Evolutionary conservation across 2,797 vertebrate species (phyloP).

Genomic region (Eurystomus glaucurus): DNA sequence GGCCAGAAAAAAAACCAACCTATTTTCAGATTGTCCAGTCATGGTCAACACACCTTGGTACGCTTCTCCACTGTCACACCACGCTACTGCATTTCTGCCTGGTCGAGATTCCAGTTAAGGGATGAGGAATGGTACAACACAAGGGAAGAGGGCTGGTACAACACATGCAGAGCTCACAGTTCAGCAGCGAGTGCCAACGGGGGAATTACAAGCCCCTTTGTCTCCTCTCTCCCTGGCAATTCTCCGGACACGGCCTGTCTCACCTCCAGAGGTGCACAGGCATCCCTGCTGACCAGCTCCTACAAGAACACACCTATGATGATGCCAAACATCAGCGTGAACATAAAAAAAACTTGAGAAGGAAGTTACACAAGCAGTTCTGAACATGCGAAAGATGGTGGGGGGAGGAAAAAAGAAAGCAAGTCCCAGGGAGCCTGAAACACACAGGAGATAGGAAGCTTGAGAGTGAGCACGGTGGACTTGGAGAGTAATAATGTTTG

Average conservation of each 20-base stretch:
- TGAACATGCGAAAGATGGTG: neutral
- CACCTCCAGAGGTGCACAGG: fast-evolving
- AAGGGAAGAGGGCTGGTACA: too few relatives aligned
- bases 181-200: neutral
- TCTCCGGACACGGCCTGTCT: neutral
- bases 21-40: neutral
- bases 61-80: fast-evolving
- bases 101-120: fast-evolving
- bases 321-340: neutral
- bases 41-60: neutral
- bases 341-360: neutral
- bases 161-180: neutral
- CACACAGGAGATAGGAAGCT: neutral
- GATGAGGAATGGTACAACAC: too few relatives aligned
- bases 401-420: too few relatives aligned
- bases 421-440: neutral
- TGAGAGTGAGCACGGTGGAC: neutral
- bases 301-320: neutral
- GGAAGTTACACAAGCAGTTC: neutral
- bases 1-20: neutral
- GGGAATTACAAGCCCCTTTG: neutral
- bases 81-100: fast-evolving
- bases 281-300: neutral
- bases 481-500: neutral
- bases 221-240: neutral